Conservation (phyloP, 2,797 vertebrate genomes). For the Muscicapa comitata region DNA sequence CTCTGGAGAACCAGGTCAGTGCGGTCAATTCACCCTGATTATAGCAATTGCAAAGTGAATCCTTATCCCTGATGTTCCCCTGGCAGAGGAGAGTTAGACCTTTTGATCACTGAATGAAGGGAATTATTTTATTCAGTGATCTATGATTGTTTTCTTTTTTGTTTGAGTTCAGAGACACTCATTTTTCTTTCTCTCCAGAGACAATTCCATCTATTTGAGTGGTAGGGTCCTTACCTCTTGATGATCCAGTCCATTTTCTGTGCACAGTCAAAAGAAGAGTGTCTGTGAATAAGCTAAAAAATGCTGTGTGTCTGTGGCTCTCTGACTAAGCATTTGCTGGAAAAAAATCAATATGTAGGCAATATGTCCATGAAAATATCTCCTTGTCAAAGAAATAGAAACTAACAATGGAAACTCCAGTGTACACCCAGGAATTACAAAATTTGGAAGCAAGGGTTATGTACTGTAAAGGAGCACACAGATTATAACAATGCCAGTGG, state of each 20-base stretch:
- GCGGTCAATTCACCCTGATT: background rate
- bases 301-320: background rate
- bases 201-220: background rate
- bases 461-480: background rate
- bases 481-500: background rate
- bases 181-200: background rate
- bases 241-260: background rate
- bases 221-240: background rate
- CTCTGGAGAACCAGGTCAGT: background rate
- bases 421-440: background rate
- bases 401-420: background rate
- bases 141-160: background rate
- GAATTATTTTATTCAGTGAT: background rate
- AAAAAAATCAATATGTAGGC: background rate
- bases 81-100: background rate
- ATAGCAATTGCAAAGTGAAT: background rate
- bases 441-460: background rate
- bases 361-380: background rate
- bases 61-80: background rate
- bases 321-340: background rate
- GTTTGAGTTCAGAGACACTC: background rate
- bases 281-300: background rate
- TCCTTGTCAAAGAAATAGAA: background rate
- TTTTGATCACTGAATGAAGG: background rate
- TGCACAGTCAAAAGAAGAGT: background rate